Conservation (phyloP, 2,888 invertebrate species). For the Agapostemon virescens region DNA sequence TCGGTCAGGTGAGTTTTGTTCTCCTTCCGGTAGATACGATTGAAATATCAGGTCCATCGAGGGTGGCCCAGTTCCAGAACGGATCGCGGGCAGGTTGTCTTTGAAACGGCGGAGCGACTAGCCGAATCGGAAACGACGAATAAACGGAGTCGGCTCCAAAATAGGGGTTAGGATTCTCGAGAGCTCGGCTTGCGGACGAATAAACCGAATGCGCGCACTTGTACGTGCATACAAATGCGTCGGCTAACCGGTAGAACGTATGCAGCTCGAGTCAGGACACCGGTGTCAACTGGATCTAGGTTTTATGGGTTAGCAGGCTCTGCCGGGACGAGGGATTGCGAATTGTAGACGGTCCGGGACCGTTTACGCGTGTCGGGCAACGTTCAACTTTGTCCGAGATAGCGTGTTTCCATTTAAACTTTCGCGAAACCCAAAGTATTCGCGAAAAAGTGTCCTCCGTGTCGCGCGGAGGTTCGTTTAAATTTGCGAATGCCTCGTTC, state of each 20-base stretch:
- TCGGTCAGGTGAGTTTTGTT: background rate
- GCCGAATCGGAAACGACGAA: conserved; percentile 21
- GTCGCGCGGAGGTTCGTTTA: background rate
- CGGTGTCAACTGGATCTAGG: conserved; percentile 38
- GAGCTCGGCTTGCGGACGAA: conserved; percentile 24
- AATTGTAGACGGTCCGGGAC: background rate
- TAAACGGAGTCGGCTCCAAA: conserved; percentile 13
- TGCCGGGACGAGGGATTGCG: conserved; percentile 10
- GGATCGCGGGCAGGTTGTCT: conserved; percentile 18
- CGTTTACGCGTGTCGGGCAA: background rate
- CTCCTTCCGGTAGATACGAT: background rate
- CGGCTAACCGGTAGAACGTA: conserved; percentile 24
- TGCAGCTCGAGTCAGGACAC: conserved; percentile 32
- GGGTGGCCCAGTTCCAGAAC: conserved; percentile 32
- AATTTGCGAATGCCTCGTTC: background rate
- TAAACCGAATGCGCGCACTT: conserved; percentile 38
- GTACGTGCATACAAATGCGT: conserved; percentile 46
- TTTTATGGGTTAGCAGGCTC: conserved; percentile 47
- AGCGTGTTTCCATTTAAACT: background rate
- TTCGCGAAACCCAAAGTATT: background rate
- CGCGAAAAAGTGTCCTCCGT: background rate
- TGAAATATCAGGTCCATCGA: conserved; percentile 20
- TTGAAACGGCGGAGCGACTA: conserved; percentile 18
- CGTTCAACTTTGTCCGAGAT: background rate
- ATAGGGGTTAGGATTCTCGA: conserved; percentile 29